A percentile compares a stretch with the other conserved stretches of the same genome.
Evolutionary conservation across 1,140 invertebrate species (phyloP).

Genomic region (Alviniconcha marisindica): DNA sequence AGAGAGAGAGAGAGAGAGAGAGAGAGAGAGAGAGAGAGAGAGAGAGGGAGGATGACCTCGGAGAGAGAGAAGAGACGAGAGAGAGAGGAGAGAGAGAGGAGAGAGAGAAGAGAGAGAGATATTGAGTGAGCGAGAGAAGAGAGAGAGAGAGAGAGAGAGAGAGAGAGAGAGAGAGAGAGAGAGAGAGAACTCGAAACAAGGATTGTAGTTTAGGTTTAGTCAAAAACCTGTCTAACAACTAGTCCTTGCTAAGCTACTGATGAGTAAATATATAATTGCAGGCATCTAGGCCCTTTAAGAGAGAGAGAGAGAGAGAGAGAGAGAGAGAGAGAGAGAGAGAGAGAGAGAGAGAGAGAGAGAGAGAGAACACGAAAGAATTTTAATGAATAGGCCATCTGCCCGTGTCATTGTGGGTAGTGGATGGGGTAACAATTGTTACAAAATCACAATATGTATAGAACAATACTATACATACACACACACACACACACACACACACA

Average conservation of each 20-base stretch:
- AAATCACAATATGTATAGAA: too few relatives aligned
- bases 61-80: constrained; percentile 17
- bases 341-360: not conserved
- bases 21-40: not conserved
- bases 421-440: not conserved
- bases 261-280: too few relatives aligned
- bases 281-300: too few relatives aligned
- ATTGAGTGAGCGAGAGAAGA: not conserved
- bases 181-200: too few relatives aligned
- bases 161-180: not conserved
- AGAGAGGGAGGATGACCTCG: not conserved
- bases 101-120: not conserved
- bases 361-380: not conserved
- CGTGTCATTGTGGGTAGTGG: too few relatives aligned
- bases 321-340: not conserved
- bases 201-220: too few relatives aligned
- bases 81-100: constrained; percentile 16
- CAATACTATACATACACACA: too few relatives aligned
- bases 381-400: too few relatives aligned
- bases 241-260: too few relatives aligned
- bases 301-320: not conserved
- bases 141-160: not conserved
- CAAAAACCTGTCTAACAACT: too few relatives aligned
- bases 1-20: not conserved
- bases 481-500: too few relatives aligned